Base-by-base conservation (phyloP, 2,113 vertebrate species). In the Orycteropus afer region DNA sequence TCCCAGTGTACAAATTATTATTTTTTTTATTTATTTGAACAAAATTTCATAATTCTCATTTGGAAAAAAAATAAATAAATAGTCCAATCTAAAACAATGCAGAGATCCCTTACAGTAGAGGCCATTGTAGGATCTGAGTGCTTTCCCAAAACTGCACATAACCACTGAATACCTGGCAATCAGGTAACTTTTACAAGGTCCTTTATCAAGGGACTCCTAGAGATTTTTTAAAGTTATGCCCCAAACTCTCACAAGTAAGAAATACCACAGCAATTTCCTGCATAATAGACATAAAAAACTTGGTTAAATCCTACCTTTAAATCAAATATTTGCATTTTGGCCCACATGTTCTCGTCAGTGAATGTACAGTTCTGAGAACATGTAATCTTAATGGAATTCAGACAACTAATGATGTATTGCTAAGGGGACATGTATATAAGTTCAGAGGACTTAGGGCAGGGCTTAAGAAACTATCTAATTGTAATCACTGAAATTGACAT, bases 91-190 rank as follows among this genome's bases (percentile, higher is more conserved):
- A 63, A 95, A 96, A 96, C 94, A 96, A 97, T 83, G 83, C 77
- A 95, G 77, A 97, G 87, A 51, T 84, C 40, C 25, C 25, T 3
- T 89, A 49, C 45, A 78, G 69, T 84, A 76, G 29, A 94, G 93
- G 37, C 94, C 91, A 97, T 98, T 98, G 96, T 94, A 94, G 82
- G 49, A 94, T 51, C 92, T 96, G 77, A 51, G 84, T 93, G 67
- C 97, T 88, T 94, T 97, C 95, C 85, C 95, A 95, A 73, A 96
- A 98, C 97, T 90, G 96, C 65, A 96, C 94, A 97, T 96, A 95
- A 90, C 69, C 95, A 94, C 95, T 96, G 91, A 98, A 97, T 90
- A 40, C 3, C 18, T 63, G 37, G 55, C 27, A 85, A 85, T 12
- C 40, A 92, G 76, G 29, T 83, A 83, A 67, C 65, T 92, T 55